Base-by-base conservation (phyloP, 2,888 invertebrate genomes). In the Leuctra nigra region DNA sequence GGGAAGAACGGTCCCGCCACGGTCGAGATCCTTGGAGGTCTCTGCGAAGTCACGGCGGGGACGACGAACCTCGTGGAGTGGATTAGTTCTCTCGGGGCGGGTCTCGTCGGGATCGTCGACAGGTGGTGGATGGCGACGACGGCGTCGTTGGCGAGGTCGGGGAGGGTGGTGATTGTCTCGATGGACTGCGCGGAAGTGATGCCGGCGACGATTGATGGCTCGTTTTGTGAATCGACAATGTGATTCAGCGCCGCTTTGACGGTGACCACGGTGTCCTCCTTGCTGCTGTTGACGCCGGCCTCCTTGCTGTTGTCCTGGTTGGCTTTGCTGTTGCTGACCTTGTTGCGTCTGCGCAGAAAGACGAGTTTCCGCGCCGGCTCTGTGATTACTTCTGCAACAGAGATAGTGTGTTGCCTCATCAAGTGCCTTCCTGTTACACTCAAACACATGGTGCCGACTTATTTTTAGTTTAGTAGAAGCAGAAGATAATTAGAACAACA, bases 131-230 rank as follows among this genome's bases (percentile, higher is more conserved):
- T 63, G 58, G 67, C 64, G 11, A 63, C 66, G 33, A 68, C 66
- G 41, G 67, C 67, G n/a, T 65, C 63, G 56, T 67, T 64, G 13
- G 67, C 67, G 33, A 68, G 59, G 53, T 67, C 68, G 9, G 66
- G 64, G n/a, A 64, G 48, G 13, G 52, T 33, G 4, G 54, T 53
- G 36, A 38, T 20, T 46, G 39, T 18, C 53, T 55, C 54, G 33
- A 38, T 29, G 25, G 35, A 20, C 2, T 33, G n/a, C 18, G 14
- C 29, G 9, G 24, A n/a, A 16, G 18, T 13, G 29, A 46, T 11
- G 22, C 35, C 44, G 29, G 24, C 29, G 41, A 41, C 41, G 4
- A 41, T 56, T 18, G 56, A 56, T 6, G 41, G 41, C 25, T 52
- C 39, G 13, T 35, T 44, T 6, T 39, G 22, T 3, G 46, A 35